These are phyloP conservation scores for Anhinga anhinga DNA, from an alignment of 2,113 vertebrate genomes.

Conservation along the genomic window DNA sequence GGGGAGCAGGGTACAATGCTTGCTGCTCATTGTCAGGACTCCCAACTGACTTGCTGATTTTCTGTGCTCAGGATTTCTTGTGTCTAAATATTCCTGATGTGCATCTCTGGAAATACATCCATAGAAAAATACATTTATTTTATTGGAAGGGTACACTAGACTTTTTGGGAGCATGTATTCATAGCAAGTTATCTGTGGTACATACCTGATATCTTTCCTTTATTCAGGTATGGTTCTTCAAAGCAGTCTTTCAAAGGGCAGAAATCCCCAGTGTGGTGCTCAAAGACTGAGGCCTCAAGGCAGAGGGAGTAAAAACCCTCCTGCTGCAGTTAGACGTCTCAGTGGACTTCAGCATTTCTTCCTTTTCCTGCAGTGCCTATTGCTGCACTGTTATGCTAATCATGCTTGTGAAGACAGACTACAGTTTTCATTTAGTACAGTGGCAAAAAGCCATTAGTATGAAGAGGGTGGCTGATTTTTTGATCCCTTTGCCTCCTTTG, in stretches of 20 bases:
- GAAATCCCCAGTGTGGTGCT: neutral
- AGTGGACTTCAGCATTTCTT: neutral
- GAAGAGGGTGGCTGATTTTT: neutral
- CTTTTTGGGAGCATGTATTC: neutral
- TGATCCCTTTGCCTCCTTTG: neutral
- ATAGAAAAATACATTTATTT: neutral
- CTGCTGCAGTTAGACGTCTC: neutral
- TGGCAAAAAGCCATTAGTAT: neutral
- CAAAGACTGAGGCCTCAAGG: neutral
- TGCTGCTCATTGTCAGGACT: neutral
- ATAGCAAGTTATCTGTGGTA: neutral
- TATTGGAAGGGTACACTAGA: neutral
- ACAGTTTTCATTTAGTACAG: neutral
- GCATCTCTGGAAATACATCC: neutral
- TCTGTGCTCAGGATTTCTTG: neutral
- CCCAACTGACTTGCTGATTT: neutral
- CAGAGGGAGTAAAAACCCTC: neutral
- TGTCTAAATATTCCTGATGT: neutral
- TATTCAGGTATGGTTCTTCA: neutral
- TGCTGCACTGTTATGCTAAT: neutral
- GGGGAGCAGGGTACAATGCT: neutral
- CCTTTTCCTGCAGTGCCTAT: neutral
- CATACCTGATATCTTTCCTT: neutral
- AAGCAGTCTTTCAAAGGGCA: slow-evolving; percentile 12
- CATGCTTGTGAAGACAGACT: neutral